Base-by-base conservation (phyloP, 2,888 invertebrate genomes). In the Habrosyne pyritoides region DNA sequence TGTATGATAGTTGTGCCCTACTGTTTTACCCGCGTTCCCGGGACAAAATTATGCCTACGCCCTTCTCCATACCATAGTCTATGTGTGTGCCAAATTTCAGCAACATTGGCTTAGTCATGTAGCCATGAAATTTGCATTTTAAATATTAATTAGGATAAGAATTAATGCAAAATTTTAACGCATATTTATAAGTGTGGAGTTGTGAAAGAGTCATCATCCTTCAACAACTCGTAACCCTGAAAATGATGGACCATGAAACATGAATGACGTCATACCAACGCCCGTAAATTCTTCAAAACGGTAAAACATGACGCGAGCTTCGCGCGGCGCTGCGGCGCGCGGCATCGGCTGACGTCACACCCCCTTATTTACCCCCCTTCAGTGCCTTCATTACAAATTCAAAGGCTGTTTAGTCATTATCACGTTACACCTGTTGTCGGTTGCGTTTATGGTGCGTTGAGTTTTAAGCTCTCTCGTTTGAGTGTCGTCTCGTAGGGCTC, bases 331-430 rank as follows among this genome's bases (percentile, higher is more conserved):
- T 64, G 59, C 60, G 59, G 59, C 53, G 51, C 57, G 47, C 53
- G 60, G 51, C 53, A 21, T 53, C 62, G 54, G 46, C 72, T 77
- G 83, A 81, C 81, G 81, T 80, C 79, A 83, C 66, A 59, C 60
- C 64, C 53, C 64, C 65, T 69, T 60, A 57, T 59, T 59, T 63
- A 66, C 58, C 67, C 68, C 66, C 58, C 77, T 81, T 83, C 80
- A 84, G 77, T 73, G 73, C 79, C 78, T 80, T 87, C 84, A 87
- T 89, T 86, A 88, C 78, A 82, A 86, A 89, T 89, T 87, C 88
- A 88, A 81, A 86, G 79, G 85, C 83, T 88, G 87, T 88, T 87
- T 87, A 89, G 86, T 87, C 89, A 88, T 90, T 89, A 90, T 83
- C 87, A 81, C 81, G 79, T 79, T 79, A 80, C 90, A 91, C 91